Evolutionary conservation across 2,797 vertebrate genomes (phyloP).

Genomic region (Hemibagrus guttatus): DNA sequence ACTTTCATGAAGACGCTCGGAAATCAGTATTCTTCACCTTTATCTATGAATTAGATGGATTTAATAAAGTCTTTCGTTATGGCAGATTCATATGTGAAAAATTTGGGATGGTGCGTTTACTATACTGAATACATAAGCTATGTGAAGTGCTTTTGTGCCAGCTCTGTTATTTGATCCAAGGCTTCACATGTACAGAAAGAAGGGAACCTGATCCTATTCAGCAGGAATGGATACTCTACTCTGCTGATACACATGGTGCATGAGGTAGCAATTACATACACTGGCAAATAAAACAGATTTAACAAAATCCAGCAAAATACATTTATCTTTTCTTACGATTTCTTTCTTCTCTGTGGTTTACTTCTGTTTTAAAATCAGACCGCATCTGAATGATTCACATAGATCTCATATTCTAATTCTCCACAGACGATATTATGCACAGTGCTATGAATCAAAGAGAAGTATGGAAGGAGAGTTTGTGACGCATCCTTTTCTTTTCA

Average conservation of each 20-base stretch:
- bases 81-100: not conserved
- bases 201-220: constrained; percentile 37
- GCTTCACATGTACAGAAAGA: constrained; percentile 43
- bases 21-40: not conserved
- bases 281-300: not conserved
- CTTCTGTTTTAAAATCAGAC: not conserved
- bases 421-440: not conserved
- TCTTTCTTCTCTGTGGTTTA: too few species aligned
- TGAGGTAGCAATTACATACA: not conserved
- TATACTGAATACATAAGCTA: not conserved
- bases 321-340: not conserved
- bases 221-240: constrained; percentile 32
- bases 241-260: constrained; percentile 16
- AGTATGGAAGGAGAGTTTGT: not conserved
- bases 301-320: not conserved
- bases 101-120: not conserved
- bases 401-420: not conserved
- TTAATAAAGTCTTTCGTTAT: not conserved
- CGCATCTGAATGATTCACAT: not conserved
- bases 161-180: constrained; percentile 37
- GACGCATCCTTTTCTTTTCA: too few species aligned
- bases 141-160: constrained; percentile 12
- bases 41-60: not conserved
- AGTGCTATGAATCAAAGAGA: not conserved
- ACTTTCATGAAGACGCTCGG: too few species aligned